Evolutionary conservation across 2,113 vertebrate genomes (phyloP), one percentile per base, ranked within the genome.

Genomic region (Cyprinodon tularosa): DNA sequence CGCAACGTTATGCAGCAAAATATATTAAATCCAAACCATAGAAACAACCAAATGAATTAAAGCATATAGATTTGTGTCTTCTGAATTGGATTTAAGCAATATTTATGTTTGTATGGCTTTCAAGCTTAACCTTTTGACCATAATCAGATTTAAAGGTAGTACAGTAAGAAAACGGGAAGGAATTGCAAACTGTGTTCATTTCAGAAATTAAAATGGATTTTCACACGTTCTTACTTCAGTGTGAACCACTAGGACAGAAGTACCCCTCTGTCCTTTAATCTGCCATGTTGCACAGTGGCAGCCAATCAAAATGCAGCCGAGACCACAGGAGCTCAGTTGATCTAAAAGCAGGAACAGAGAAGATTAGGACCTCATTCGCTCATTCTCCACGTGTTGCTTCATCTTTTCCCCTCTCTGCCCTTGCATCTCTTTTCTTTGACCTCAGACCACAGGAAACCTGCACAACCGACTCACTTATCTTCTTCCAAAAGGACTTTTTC

Each of bases 301-400:
- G 59, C 88, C 88, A 88, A 88, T 90, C 87, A 37, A 39, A 82
- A 67, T 71, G 67, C 42, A 47, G 68, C 74, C 72, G 76, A 63
- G 71, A 60, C 89, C 0, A 20, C 76, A 40, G 88, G 91, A 78
- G 81, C 64, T 73, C 80, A 72, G 78, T 78, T 78, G 78, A 78
- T 81, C 80, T 73, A 10, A 89, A 81, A 84, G 81, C 79, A 67
- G 71, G 61, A 80, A 78, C 40, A 6, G 57, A 83, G 82, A 69
- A 88, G 92, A 93, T 93, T 93, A 92, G 78, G 86, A 86, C 81
- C 85, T 77, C 88, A 74, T 84, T 62, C 83, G 68, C 20, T 76
- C 71, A 38, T 69, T 64, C 80, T 74, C 84, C 64, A 42, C 29
- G 63, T 72, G 73, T 84, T 65, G 67, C 74, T 81, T 83, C 78